phyloP scores from a whole-genome alignment of 2,888 invertebrate genomes.

The Xanthorhoe designata region DNA sequence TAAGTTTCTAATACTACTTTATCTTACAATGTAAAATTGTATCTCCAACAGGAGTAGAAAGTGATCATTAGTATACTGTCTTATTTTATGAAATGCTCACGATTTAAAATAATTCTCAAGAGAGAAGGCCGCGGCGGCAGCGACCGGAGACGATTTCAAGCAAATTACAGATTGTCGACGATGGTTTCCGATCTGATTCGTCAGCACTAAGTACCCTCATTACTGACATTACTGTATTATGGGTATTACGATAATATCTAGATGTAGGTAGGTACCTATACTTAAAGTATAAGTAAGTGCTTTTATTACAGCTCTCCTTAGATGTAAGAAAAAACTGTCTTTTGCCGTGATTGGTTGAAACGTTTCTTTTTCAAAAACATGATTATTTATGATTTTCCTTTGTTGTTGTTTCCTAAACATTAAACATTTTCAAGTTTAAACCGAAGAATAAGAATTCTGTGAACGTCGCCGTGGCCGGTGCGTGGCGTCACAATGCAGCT shows the following conservation, averaged over 20 bases:
- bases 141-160: constrained; percentile 42
- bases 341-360: neutral
- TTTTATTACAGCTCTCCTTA: neutral
- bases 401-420: neutral
- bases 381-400: neutral
- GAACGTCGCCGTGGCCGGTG: neutral
- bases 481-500: constrained; percentile 22
- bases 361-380: neutral
- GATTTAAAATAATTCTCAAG: constrained; percentile 9
- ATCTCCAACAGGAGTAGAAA: constrained; percentile 1
- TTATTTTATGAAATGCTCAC: constrained; percentile 17
- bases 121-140: constrained; percentile 17
- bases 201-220: constrained; percentile 31
- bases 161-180: constrained; percentile 46
- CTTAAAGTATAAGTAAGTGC: neutral
- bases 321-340: no score
- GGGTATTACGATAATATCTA: constrained; percentile 26
- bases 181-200: constrained; percentile 55
- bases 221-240: constrained; percentile 46
- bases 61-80: neutral
- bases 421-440: neutral
- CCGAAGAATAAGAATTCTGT: constrained; percentile 3
- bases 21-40: neutral
- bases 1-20: no score
- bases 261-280: neutral